Evolutionary conservation across 2,113 vertebrate species (phyloP), one percentile per base, ranked within the genome.

Genomic region (Lampris incognitus): DNA sequence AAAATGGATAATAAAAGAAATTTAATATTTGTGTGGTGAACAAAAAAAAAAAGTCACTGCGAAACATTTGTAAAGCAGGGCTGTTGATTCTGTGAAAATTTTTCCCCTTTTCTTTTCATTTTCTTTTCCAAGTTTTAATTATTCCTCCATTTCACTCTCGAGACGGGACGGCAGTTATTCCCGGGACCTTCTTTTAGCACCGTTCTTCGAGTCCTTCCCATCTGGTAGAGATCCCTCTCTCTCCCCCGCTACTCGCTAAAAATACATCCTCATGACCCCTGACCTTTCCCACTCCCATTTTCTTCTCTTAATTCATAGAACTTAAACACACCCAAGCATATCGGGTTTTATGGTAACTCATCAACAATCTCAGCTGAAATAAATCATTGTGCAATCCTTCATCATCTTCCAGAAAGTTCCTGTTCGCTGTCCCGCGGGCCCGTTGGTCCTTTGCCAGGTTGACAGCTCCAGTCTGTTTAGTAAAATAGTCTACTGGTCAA

Each of bases 181-280:
- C 70, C 24, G 55, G 38, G 51, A 58, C 57, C 66, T 66, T 82
- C 64, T 76, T 46, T 60, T 49, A 69, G 49, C 70, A 65, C 13
- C 51, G 10, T 54, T 4, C 44, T n/a, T 13, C 51, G n/a, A 13
- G 38, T 59, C 8, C 57, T 46, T 48, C 37, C 49, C 37, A 11
- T n/a, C 24, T 59, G 42, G 3, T 5, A 9, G 1, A 57, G 69
- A 72, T 65, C 24, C 37, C 65, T 2, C 59, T 49, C 58, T 2
- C 5, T 56, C 79, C 69, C 67, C 60, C 52, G 57, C 63, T 36
- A 74, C 52, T 36, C 46, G 79, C 86, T 86, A 89, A 85, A 91
- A 90, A 90, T 93, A 92, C 70, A 55, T 72, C 3, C 2, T 39
- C 76, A 37, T 85, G 83, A 83, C 76, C 77, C 72, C 56, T 87